Base-by-base conservation (phyloP, 1,140 invertebrate species). In the Ganaspis sp. region DNA sequence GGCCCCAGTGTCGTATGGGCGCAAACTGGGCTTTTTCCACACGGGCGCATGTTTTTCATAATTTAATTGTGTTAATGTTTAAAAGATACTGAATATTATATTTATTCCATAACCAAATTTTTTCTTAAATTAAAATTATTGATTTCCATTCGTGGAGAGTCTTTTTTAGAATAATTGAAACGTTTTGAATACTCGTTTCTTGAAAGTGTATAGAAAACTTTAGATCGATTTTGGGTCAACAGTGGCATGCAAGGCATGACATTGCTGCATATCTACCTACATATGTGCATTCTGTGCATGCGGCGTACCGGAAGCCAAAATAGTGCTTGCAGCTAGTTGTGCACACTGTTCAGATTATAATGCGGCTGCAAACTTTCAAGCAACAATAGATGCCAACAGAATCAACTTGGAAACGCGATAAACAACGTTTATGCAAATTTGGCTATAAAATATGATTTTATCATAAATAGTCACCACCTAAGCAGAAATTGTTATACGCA, bases 201-300 rank as follows among this genome's bases (percentile, higher is more conserved):
- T 70, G 72, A n/a, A 38, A 78, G 76, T 78, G 86, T 80, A 86
- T 80, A 84, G 74, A 70, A 73, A 78, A 75, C 79, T 79, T 77
- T 74, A 81, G 81, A 87, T 86, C 81, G 83, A 87, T 87, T 78
- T 75, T 79, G 29, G 64, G 29, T 54, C 76, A 77, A 49, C 64
- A n/a, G 45, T 49, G 79, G 73, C 78, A 81, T 81, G 79, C 79
- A 70, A 54, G 37, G 77, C 81, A 87, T 86, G 83, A 80, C 82
- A 38, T 74, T 78, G 75, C 79, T 85, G 81, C 72, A 80, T 79
- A 85, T 87, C 85, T 85, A 79, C 81, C 86, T 86, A 84, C 83
- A 81, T 82, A 82, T 85, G 81, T 78, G 84, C 86, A 87, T 87
- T 87, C 85, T 87, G 81, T 87, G 81, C 85, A 87, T 87, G 82